phyloP scores from a whole-genome alignment of 64 coral and sea anemone genomes.

The Montipora foliosa region DNA sequence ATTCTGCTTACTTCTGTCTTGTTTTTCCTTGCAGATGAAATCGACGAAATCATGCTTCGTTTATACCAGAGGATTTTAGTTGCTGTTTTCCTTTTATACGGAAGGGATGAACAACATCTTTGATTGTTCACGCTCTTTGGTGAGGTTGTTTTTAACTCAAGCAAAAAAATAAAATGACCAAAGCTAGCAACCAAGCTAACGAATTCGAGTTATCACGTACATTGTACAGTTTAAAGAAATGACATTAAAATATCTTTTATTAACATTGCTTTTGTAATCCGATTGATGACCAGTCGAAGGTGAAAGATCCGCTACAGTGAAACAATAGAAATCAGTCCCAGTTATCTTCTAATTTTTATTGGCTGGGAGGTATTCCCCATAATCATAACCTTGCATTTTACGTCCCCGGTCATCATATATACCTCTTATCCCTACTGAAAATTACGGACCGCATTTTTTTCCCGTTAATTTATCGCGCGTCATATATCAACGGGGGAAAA shows the following conservation, averaged over 20 bases:
- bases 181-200: neutral
- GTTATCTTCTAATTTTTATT: too few species aligned
- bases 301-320: too few species aligned
- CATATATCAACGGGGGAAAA: too few species aligned
- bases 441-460: too few species aligned
- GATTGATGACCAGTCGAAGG: too few species aligned
- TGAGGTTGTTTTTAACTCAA: neutral
- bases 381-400: too few species aligned
- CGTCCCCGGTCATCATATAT: too few species aligned
- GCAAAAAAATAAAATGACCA: neutral
- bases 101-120: too few species aligned
- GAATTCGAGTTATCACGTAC: neutral
- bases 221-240: constrained; percentile 3
- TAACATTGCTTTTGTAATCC: neutral
- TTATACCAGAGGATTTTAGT: neutral
- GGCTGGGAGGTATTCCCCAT: too few species aligned
- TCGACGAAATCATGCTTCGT: neutral
- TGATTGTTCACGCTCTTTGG: neutral
- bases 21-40: constrained; percentile 6
- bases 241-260: constrained; percentile 13
- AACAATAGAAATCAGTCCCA: too few species aligned
- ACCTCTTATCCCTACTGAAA: too few species aligned
- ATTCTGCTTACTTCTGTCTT: neutral
- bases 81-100: constrained; percentile 16
- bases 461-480: too few species aligned